phyloP scores from a whole-genome alignment of 2,888 invertebrate species.

The Drosophila mercatorum region DNA sequence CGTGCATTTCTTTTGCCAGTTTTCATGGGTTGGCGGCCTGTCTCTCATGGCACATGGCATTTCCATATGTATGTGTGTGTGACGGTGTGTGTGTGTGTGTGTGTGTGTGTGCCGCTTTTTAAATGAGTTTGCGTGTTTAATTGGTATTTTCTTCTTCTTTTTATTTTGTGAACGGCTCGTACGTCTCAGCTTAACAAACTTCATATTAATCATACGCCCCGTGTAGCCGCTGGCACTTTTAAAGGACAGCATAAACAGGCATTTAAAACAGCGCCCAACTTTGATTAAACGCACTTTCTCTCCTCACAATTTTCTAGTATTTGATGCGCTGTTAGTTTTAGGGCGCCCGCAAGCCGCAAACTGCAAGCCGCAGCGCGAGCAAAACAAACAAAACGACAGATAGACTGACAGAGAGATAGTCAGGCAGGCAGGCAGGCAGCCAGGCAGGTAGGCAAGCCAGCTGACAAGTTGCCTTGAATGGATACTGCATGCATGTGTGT shows the following conservation, averaged over 20 bases:
- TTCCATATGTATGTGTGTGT: constrained; percentile 49
- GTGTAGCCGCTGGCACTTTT: constrained; percentile 33
- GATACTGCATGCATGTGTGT: constrained; percentile 12
- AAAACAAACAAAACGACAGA: constrained; percentile 47
- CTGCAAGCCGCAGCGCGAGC: constrained; percentile 50
- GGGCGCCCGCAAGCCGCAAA: constrained; percentile 51
- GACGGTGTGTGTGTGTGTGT: constrained; percentile 20
- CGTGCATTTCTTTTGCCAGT: constrained; percentile 72
- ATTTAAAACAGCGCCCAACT: constrained; percentile 41
- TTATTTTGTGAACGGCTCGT: constrained; percentile 11
- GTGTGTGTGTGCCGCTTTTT: constrained; percentile 47
- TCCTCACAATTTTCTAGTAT: constrained; percentile 1
- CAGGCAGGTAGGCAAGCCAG: constrained; percentile 29
- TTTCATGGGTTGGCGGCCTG: constrained; percentile 65
- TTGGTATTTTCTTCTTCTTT: constrained; percentile 56
- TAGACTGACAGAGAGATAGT: constrained; percentile 34
- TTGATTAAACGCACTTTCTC: constrained; percentile 73
- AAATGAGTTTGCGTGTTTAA: constrained; percentile 81
- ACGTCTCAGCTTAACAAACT: constrained; percentile 39
- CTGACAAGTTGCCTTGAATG: constrained; percentile 77
- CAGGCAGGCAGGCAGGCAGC: constrained; percentile 21
- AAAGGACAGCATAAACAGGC: constrained; percentile 24
- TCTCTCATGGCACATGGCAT: constrained; percentile 70
- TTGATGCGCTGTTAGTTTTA: constrained; percentile 71
- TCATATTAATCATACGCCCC: constrained; percentile 71